Evolutionary conservation across 2,888 invertebrate genomes (phyloP).

Genomic region (Polietes domitor): DNA sequence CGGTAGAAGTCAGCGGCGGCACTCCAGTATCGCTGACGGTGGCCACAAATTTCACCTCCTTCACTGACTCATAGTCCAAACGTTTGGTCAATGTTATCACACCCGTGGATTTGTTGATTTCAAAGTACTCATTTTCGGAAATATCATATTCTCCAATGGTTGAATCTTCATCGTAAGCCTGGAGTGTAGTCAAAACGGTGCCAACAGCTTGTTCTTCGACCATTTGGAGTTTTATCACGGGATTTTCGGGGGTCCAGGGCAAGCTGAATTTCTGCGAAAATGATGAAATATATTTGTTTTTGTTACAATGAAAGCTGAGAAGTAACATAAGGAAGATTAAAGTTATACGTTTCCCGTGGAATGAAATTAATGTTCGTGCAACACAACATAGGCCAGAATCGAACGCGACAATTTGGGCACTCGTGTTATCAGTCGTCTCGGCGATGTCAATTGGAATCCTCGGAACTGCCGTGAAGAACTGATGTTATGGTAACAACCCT

Average conservation of each 20-base stretch:
- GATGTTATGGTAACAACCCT: too few relatives aligned
- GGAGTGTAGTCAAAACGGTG: slow-evolving; percentile 88
- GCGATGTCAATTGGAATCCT: too few relatives aligned
- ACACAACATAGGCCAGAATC: too few relatives aligned
- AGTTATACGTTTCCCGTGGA: too few relatives aligned
- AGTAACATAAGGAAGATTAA: too few relatives aligned
- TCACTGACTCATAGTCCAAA: slow-evolving; percentile 92
- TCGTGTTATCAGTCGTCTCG: too few relatives aligned
- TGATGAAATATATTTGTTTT: too few relatives aligned
- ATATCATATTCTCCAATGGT: slow-evolving; percentile 87
- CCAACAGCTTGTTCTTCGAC: slow-evolving; percentile 92
- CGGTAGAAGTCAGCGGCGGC: slow-evolving; percentile 90
- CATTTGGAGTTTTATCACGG: slow-evolving; percentile 85
- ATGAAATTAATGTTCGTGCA: too few relatives aligned
- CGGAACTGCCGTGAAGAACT: too few relatives aligned
- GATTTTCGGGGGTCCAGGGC: slow-evolving; percentile 87
- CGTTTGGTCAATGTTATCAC: slow-evolving; percentile 87
- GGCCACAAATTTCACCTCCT: slow-evolving; percentile 89
- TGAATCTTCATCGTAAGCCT: slow-evolving; percentile 91
- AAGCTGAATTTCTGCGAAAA: slow-evolving; percentile 84
- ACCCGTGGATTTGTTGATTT: slow-evolving; percentile 91
- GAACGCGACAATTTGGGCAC: too few relatives aligned
- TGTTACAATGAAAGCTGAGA: too few relatives aligned
- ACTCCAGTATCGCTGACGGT: slow-evolving; percentile 93
- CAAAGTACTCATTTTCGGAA: slow-evolving; percentile 88